phyloP scores from a whole-genome alignment of 2,888 invertebrate genomes.

The Halictus ligatus region DNA sequence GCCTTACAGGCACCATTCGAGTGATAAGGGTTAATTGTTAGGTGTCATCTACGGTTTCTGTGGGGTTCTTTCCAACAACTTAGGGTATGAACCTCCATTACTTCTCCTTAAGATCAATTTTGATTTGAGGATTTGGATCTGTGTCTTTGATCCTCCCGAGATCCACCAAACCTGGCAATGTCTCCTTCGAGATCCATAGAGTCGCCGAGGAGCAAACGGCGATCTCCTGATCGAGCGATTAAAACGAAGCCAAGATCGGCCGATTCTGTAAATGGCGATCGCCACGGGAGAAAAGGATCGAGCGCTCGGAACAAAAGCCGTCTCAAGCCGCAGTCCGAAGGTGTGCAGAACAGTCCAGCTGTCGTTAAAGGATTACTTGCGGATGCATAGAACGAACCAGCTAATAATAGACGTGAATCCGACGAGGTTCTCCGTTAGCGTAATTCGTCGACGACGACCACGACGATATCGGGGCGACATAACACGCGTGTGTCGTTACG shows the following conservation, averaged over 20 bases:
- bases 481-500: constrained; percentile 46
- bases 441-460: not conserved
- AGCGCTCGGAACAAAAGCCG: not conserved
- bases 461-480: constrained; percentile 17
- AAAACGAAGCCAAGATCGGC: not conserved
- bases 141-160: too few species aligned
- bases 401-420: constrained; percentile 50
- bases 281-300: not conserved
- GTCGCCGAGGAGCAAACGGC: not conserved
- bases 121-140: too few species aligned
- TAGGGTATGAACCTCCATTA: too few species aligned
- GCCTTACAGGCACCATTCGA: too few species aligned
- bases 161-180: not conserved
- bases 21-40: too few species aligned
- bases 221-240: not conserved
- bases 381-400: constrained; percentile 18
- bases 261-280: not conserved
- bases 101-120: too few species aligned
- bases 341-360: not conserved
- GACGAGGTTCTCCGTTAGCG: not conserved
- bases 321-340: not conserved
- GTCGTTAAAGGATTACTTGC: constrained; percentile 42
- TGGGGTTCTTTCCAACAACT: too few species aligned
- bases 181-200: constrained; percentile 1
- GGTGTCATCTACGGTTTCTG: too few species aligned